Percentiles rank a stretch among this genome's conserved stretches.
Evolutionary conservation across 2,113 vertebrate species (phyloP).

Genomic region (Thalassarche chlororhynchos): DNA sequence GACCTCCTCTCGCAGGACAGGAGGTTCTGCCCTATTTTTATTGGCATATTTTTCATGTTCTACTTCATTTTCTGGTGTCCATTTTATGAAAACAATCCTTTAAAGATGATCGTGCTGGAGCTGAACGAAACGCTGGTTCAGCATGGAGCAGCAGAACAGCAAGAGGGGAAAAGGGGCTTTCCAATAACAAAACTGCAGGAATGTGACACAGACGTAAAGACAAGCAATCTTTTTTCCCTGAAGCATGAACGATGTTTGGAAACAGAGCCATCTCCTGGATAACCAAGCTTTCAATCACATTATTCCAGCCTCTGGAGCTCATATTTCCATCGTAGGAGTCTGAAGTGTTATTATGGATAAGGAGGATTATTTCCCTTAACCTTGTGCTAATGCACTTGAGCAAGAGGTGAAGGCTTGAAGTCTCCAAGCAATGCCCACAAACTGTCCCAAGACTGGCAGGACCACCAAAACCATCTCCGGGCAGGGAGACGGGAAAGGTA

Average conservation of each 20-base stretch:
- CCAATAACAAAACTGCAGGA: not conserved
- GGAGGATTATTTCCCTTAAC: not conserved
- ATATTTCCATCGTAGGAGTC: not conserved
- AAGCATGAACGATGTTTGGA: conserved; percentile 45
- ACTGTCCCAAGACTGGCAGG: not conserved
- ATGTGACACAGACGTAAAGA: not conserved
- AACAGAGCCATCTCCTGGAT: conserved; percentile 66
- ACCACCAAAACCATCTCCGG: not conserved
- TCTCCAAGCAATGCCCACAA: not conserved
- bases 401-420: not conserved
- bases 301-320: not conserved
- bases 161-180: not conserved
- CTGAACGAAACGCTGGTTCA: not conserved
- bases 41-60: conserved; percentile 44
- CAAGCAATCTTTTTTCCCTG: conserved; percentile 6
- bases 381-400: not conserved
- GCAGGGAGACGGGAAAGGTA: not conserved
- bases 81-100: conserved; percentile 67
- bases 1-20: not conserved
- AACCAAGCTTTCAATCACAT: conserved; percentile 32
- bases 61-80: conserved; percentile 10
- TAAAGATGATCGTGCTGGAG: not conserved
- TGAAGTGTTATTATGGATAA: not conserved
- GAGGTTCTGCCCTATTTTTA: conserved; percentile 40
- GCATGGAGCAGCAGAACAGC: not conserved